A percentile compares a stretch with the other conserved stretches of the same genome.
These are phyloP conservation scores for Palloptera scutellata DNA, from an alignment of 2,888 invertebrate species.

Conservation along the genomic window DNA sequence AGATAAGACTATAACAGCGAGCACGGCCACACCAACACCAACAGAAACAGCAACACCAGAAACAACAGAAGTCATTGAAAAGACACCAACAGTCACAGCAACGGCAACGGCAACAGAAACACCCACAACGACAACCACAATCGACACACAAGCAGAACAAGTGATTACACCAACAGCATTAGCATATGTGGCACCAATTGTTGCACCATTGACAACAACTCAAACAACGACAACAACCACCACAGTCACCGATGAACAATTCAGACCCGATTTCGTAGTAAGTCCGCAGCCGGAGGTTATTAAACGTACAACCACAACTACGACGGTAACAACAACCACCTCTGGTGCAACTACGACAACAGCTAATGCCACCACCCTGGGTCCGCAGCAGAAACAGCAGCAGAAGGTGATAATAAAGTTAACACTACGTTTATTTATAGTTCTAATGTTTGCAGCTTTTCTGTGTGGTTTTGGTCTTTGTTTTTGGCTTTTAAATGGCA, in stretches of 20 bases:
- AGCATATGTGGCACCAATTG: neutral
- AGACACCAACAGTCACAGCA: conserved; percentile 22
- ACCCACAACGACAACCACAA: conserved; percentile 13
- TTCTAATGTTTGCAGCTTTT: conserved; percentile 61
- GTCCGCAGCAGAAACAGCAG: conserved; percentile 46
- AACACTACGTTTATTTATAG: conserved; percentile 61
- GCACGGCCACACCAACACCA: conserved; percentile 24
- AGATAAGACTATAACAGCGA: conserved; percentile 43
- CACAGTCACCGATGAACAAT: conserved; percentile 45
- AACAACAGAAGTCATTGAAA: conserved; percentile 27
- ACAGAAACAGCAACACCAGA: conserved; percentile 16
- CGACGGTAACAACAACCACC: conserved; percentile 50
- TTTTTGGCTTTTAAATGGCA: conserved; percentile 61
- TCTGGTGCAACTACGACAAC: conserved; percentile 43
- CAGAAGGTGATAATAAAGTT: conserved; percentile 64
- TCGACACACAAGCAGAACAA: conserved; percentile 2
- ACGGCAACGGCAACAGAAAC: conserved; percentile 21
- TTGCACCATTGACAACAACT: conserved; percentile 19
- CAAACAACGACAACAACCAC: conserved; percentile 37
- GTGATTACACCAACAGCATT: conserved; percentile 9
- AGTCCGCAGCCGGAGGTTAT: conserved; percentile 40
- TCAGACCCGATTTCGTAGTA: conserved; percentile 40
- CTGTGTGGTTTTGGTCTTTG: conserved; percentile 64
- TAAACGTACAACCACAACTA: conserved; percentile 55
- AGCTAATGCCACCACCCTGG: conserved; percentile 26